Evolutionary conservation across 2,797 vertebrate species (phyloP).

Genomic region (Hozukius guyotensis): DNA sequence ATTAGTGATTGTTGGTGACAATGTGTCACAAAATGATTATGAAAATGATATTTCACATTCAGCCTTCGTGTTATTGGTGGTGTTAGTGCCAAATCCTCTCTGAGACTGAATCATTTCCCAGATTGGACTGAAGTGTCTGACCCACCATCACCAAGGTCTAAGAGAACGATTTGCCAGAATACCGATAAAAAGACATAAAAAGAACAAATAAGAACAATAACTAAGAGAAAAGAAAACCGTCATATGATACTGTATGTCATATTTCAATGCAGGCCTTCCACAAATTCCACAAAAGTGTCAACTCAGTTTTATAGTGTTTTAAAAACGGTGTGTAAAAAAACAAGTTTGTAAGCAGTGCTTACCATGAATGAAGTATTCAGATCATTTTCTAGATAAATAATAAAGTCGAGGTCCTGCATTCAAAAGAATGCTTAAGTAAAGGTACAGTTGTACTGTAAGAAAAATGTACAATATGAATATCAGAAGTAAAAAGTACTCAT

Average conservation of each 20-base stretch:
- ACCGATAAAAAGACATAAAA: neutral
- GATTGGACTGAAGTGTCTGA: slow-evolving; percentile 4
- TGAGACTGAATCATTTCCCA: neutral
- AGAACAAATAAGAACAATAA: neutral
- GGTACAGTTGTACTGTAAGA: neutral
- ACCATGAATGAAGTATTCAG: neutral
- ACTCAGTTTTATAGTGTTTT: neutral
- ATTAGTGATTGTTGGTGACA: neutral
- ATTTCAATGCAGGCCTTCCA: neutral
- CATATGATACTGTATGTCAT: neutral
- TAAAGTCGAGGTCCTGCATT: neutral
- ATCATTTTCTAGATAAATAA: neutral
- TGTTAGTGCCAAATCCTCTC: neutral
- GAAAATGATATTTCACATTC: neutral
- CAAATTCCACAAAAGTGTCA: neutral
- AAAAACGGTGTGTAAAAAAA: neutral
- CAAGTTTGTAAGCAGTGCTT: neutral
- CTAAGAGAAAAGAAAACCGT: neutral
- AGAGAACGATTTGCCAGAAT: neutral
- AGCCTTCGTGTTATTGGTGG: neutral
- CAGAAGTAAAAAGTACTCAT: neutral
- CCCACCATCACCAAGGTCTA: neutral
- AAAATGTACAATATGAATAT: neutral
- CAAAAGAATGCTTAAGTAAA: neutral
- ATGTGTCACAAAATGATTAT: neutral